Evolutionary conservation across 2,797 vertebrate species (phyloP), one percentile per base, ranked within the genome.

Genomic region (Synaphobranchus kaupii): DNA sequence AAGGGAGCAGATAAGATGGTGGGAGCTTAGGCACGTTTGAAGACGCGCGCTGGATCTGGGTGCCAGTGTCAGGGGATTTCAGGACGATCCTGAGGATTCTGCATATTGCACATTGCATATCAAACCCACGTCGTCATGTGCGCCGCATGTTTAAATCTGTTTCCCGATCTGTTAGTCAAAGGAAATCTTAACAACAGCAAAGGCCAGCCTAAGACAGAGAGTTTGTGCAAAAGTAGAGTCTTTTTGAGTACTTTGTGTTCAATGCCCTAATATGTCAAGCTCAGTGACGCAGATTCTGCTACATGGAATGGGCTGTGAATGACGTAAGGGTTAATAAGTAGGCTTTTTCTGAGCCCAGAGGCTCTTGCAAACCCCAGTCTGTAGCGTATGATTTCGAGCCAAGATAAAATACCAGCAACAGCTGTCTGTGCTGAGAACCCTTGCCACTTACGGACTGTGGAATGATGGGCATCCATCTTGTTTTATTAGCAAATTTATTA

Each of bases 1-100:
- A 78, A 78, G 73, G 73, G 73, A 78, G 39, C 73, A 78, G 73
- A 78, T 78, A 78, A 78, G 73, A 44, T 47, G 31, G 73, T 34
- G 6, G 73, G 73, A 22, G 73, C 73, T 78, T 20, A 47, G 39
- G 73, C 17, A 13, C 13, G 0, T 78, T 78, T 78, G 73, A 78
- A 78, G 73, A 47, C 31, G 20, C 39, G 73, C 20, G 34, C 73
- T 78, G 73, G 39, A 44, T 44, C 34, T 78, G 39, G 15, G 34
- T 20, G 15, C 17, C 39, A 8, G 73, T 39, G 47, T 78, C 73
- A 22, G 73, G 39, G 73, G 73, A 47, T 34, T 78, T 44, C 31
- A 22, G 39, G 34, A 44, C 73, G 10, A 47, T 47, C 39, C 15
- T 47, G 15, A 78, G 39, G 73, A 47, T 44, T 44, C 34, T 22